phyloP scores from a whole-genome alignment of 2,888 invertebrate genomes.

The Micoletzkya japonica region DNA sequence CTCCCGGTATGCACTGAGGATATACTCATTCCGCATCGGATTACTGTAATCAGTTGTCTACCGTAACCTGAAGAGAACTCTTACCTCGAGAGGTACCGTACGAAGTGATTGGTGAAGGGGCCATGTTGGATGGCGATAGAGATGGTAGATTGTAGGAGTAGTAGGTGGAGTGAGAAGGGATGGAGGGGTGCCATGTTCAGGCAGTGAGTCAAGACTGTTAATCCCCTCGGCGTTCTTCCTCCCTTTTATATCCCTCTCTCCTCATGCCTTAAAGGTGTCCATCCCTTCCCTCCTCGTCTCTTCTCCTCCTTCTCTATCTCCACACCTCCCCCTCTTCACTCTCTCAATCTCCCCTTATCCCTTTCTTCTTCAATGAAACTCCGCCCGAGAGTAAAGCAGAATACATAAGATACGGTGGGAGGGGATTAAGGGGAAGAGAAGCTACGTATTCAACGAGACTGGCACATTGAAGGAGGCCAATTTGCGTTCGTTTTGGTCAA shows the following conservation, averaged over 20 bases:
- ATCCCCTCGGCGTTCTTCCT: no score
- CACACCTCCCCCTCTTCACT: constrained; percentile 1
- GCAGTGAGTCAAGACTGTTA: neutral
- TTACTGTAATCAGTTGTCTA: constrained; percentile 2
- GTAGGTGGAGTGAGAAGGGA: neutral
- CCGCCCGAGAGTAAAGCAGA: no score
- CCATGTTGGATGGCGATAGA: neutral
- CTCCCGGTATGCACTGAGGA: constrained; percentile 1
- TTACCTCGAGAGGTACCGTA: constrained; percentile 8
- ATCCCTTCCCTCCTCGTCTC: no score
- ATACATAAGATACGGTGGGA: no score
- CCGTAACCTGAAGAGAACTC: neutral
- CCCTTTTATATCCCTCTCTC: no score
- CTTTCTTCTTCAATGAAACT: no score
- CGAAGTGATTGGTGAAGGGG: constrained; percentile 13
- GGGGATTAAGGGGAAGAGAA: no score
- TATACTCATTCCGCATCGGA: constrained; percentile 4
- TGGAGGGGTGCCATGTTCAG: neutral
- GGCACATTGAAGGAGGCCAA: no score
- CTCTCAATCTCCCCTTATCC: constrained; percentile 6
- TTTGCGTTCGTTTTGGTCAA: no score
- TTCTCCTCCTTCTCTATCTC: no score
- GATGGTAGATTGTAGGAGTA: neutral
- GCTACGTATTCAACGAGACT: no score
- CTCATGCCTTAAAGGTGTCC: no score